Evolutionary conservation across 2,888 invertebrate species (phyloP), one percentile per base, ranked within the genome.

Genomic region (Heliconius ismenius): DNA sequence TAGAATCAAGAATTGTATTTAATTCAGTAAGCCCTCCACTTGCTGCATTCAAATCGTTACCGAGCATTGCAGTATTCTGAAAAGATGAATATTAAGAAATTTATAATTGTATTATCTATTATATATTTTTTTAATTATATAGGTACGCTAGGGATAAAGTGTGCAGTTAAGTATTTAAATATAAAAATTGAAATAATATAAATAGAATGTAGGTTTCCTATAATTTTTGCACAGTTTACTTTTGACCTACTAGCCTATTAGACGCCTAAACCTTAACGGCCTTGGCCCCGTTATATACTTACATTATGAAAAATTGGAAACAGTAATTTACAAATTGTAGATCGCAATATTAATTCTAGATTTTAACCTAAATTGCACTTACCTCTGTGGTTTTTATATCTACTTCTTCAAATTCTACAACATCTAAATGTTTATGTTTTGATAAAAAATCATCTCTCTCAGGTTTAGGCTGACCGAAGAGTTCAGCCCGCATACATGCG

Each of bases 11-110:
- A 82, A 98, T 97, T 64, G 95, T 96, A 86, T 97, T 98, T 63
- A 98, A 94, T 86, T 98, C 97, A 75, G 97, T 96, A 49, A 98
- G 92, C 78, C 97, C 97, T 72, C 96, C 96, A 67, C 95, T 95
- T 0, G 96, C 95, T 79, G 95, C 95, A 74, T 96, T 95, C 39
- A 97, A 86, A 82, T 97, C 96, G 95, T 98, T 90, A 73, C 89
- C 88, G 43, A 94, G 82, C 89, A 94, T 92, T 39, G 93, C 92
- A 39, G 91, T 91, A 75, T 91, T 89, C 93, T 94, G 88, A 81
- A 87, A 89, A 24, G 79, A 78, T 74, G 0, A 7, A 39, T 36
- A 65, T 36, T 58, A 58, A 58, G 1, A 10, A n/a, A 58, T 3
- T 10, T 21, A 58, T n/a, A 2, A n/a, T 10, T 32, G 18, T 64